Base-by-base conservation (phyloP, 2,113 vertebrate species). In the Piprites chloris region DNA sequence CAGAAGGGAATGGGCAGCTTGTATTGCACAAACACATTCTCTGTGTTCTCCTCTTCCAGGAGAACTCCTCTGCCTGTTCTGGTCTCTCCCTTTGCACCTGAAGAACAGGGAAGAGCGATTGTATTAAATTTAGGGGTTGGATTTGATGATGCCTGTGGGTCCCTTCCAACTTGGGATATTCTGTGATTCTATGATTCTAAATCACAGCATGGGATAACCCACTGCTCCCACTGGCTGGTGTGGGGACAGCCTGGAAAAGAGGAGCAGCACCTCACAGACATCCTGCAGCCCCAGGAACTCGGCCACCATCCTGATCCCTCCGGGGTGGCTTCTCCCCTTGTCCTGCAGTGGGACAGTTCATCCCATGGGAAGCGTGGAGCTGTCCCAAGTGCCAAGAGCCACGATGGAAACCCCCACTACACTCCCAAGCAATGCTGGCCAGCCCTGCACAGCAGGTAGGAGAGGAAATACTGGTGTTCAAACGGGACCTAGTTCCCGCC, bases 401-500 rank as follows among this genome's bases (percentile, higher is more conserved):
- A 55, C 91, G 85, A 55, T 20, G 35, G 90, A 94, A 96, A 95
- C 90, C 41, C 59, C 3, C 1, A 46, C 24, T 30, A 26, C n/a
- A 0, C 37, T 74, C 52, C 19, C 21, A 35, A 18, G n/a, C 79
- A 66, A n/a, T 28, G 53, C 52, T 87, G 75, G 74, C 11, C 86
- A 89, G 73, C 11, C 2, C 66, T 28, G 76, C 47, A 66, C 85
- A 66, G 75, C 71, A 76, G 84, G 14, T 37, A 94, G 9, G 73
- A 69, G 46, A 92, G 95, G 37, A 82, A 96, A 96, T 90, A 93
- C 58, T 96, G 71, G 69, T 59, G 90, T 75, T 65, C 26, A 33
- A 33, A 2, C 3, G 49, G 49, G 65, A 58, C 61, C 21, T 6
- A 5, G 53, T 50, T 81, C 78, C 53, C n/a, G 23, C 14, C 72